phyloP scores from a whole-genome alignment of 2,797 vertebrate species.

The Poecilia picta region DNA sequence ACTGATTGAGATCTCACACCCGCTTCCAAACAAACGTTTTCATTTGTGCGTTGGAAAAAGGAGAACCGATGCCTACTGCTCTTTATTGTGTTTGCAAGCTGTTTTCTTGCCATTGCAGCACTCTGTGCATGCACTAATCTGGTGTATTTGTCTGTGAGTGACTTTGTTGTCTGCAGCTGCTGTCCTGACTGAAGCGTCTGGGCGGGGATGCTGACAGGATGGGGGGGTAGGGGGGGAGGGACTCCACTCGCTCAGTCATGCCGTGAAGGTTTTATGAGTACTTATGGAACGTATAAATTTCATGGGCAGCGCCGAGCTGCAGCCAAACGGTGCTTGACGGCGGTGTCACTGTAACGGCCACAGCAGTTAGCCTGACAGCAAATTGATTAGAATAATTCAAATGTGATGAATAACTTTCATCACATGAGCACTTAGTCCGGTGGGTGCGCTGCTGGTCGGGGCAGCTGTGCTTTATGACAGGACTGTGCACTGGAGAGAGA shows the following conservation, averaged over 20 bases:
- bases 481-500: slow-evolving; percentile 73
- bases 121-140: slow-evolving; percentile 60
- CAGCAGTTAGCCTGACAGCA: slow-evolving; percentile 92
- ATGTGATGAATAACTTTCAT: slow-evolving; percentile 97
- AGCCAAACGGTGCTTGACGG: slow-evolving; percentile 88
- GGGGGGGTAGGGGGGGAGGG: slow-evolving; percentile 17
- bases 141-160: slow-evolving; percentile 66
- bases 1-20: slow-evolving; percentile 29
- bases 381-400: slow-evolving; percentile 97
- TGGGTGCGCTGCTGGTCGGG: slow-evolving; percentile 67
- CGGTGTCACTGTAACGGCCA: slow-evolving; percentile 87
- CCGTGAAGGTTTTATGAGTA: slow-evolving; percentile 86
- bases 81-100: slow-evolving; percentile 69
- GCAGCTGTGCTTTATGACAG: slow-evolving; percentile 62
- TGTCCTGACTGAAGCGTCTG: slow-evolving; percentile 47
- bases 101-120: slow-evolving; percentile 52
- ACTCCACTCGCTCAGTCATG: slow-evolving; percentile 84
- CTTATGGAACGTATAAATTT: slow-evolving; percentile 85
- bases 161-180: slow-evolving; percentile 57
- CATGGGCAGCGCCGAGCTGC: slow-evolving; percentile 79
- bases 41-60: slow-evolving; percentile 35
- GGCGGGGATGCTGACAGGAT: slow-evolving; percentile 24
- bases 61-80: slow-evolving; percentile 34
- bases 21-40: slow-evolving; percentile 20
- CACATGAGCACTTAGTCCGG: slow-evolving; percentile 78